Evolutionary conservation across 2,888 invertebrate genomes (phyloP).

Genomic region (Diadromus collaris): DNA sequence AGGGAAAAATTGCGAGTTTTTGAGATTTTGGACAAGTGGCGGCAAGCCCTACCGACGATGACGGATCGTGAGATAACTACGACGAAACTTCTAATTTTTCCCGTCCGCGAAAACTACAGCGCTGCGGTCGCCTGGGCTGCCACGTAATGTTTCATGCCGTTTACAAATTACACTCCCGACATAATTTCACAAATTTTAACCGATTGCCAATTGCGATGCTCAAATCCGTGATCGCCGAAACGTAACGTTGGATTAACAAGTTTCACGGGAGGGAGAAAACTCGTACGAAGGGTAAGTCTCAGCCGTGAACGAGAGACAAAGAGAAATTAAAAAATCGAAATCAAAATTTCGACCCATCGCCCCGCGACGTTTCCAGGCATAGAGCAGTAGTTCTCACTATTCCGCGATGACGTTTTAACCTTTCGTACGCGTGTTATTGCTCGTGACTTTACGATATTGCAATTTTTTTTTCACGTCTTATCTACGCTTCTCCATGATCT

Average conservation of each 20-base stretch:
- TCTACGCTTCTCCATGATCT: background rate
- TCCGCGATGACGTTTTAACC: conserved; percentile 75
- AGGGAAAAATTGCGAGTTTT: no score
- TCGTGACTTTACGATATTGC: conserved; percentile 53
- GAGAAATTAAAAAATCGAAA: conserved; percentile 19
- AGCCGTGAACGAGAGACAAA: background rate
- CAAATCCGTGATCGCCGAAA: conserved; percentile 65
- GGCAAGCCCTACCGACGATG: background rate
- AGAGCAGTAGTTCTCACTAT: conserved; percentile 12
- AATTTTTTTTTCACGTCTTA: conserved; percentile 38
- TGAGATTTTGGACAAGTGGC: no score
- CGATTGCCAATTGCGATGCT: conserved; percentile 71
- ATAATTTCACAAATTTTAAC: conserved; percentile 70
- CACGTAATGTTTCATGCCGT: conserved; percentile 79
- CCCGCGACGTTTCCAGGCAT: conserved; percentile 51
- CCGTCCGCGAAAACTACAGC: conserved; percentile 59
- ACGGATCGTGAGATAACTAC: conserved; percentile 21
- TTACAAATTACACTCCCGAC: conserved; percentile 69
- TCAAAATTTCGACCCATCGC: conserved; percentile 21
- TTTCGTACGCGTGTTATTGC: conserved; percentile 66
- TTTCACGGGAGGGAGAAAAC: conserved; percentile 53
- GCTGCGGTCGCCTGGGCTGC: conserved; percentile 72
- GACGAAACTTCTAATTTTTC: conserved; percentile 17
- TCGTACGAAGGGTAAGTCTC: conserved; percentile 43
- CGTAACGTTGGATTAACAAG: conserved; percentile 67